These are phyloP conservation scores for Melinaea menophilus DNA, from an alignment of 2,888 invertebrate genomes.

Conservation along the genomic window DNA sequence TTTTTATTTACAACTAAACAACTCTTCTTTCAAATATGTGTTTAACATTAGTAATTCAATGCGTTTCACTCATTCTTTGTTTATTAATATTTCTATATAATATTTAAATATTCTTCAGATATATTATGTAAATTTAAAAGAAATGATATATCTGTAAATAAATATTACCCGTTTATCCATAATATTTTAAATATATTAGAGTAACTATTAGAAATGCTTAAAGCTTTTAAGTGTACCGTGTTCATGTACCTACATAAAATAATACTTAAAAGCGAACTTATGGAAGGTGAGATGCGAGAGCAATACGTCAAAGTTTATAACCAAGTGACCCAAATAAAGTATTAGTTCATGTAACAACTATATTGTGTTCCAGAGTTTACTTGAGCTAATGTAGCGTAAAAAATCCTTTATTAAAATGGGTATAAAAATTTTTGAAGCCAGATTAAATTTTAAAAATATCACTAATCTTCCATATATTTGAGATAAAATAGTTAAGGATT, in stretches of 20 bases:
- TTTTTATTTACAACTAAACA: no score
- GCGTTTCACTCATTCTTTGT: no score
- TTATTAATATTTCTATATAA: no score
- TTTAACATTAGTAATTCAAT: no score
- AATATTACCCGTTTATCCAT: slow-evolving; percentile 3
- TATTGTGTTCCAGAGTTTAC: no score
- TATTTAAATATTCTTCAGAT: no score
- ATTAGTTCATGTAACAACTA: slow-evolving; percentile 17
- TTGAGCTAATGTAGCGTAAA: no score
- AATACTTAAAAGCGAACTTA: slow-evolving; percentile 20
- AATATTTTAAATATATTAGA: slow-evolving; percentile 15
- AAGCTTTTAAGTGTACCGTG: slow-evolving; percentile 17
- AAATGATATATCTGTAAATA: no score
- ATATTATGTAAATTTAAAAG: no score
- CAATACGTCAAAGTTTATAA: slow-evolving; percentile 30
- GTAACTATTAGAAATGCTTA: slow-evolving; percentile 14
- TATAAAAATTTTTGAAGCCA: background rate
- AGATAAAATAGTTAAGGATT: slow-evolving; percentile 3
- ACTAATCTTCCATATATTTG: background rate
- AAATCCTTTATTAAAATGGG: no score
- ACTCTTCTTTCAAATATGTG: no score
- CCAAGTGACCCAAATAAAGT: slow-evolving; percentile 28
- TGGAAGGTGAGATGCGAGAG: slow-evolving; percentile 27
- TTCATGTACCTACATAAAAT: slow-evolving; percentile 16
- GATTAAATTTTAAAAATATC: no score